Evolutionary conservation across 1,140 invertebrate species (phyloP).

Genomic region (Callitettix versicolor): DNA sequence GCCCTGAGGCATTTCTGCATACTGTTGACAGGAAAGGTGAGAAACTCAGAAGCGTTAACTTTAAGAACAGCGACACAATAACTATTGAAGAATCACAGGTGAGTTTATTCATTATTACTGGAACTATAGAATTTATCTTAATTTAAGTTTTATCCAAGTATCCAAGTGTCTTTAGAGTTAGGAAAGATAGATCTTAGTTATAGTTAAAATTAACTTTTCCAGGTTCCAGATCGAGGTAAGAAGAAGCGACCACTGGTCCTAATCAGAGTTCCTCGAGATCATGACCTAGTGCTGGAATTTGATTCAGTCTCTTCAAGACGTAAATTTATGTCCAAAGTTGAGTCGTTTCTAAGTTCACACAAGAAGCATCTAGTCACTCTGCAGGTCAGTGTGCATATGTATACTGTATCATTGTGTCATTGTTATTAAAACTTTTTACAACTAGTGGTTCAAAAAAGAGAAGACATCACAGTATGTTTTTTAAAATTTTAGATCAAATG

Average conservation of each 20-base stretch:
- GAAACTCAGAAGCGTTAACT: conserved; percentile 68
- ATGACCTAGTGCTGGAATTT: conserved; percentile 93
- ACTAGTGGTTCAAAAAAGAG: no score
- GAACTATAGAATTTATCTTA: no score
- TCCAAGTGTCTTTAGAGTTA: no score
- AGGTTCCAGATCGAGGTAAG: conserved; percentile 43
- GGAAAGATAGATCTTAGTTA: no score
- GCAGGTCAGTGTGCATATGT: conserved; percentile 36
- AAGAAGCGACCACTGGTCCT: conserved; percentile 75
- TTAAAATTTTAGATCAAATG: no score
- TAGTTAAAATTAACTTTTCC: neutral
- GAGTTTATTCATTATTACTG: conserved; percentile 11
- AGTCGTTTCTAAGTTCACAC: conserved; percentile 68
- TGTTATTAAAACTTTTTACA: no score
- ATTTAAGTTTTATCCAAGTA: no score
- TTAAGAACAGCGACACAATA: conserved; percentile 62
- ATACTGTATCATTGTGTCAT: no score
- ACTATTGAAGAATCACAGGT: conserved; percentile 70
- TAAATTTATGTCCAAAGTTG: conserved; percentile 85
- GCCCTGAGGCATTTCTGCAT: conserved; percentile 69
- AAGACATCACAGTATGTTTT: no score
- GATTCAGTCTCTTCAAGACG: conserved; percentile 66
- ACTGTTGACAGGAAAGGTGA: conserved; percentile 83
- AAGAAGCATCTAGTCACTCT: conserved; percentile 68
- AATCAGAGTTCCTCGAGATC: conserved; percentile 79